Conservation (phyloP, 2,113 vertebrate species). For the Zootoca vivipara region DNA sequence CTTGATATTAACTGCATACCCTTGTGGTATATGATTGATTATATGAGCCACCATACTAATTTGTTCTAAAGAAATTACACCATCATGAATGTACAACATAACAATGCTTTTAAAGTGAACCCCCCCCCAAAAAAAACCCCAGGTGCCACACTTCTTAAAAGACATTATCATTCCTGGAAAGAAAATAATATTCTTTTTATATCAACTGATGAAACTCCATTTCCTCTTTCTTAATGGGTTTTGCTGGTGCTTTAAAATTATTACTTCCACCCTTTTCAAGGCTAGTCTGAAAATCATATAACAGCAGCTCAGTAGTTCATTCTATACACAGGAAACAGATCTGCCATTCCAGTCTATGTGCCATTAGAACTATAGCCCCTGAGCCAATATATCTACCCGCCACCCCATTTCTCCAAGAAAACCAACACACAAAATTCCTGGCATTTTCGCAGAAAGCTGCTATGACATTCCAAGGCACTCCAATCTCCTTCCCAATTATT, state of each 20-base stretch:
- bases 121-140: slow-evolving; percentile 13
- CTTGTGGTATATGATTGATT: slow-evolving; percentile 57
- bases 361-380: no score
- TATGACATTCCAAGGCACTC: no score
- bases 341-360: no score
- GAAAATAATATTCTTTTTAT: slow-evolving; percentile 15
- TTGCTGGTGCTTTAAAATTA: slow-evolving; percentile 9
- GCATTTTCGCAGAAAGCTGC: no score
- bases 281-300: not conserved
- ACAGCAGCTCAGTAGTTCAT: not conserved
- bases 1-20: slow-evolving; percentile 48
- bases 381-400: no score
- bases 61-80: slow-evolving; percentile 45
- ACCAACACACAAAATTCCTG: no score
- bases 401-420: no score
- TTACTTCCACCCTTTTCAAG: not conserved
- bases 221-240: slow-evolving; percentile 38
- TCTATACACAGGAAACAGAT: no score
- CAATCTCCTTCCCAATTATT: no score
- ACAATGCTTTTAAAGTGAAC: not conserved
- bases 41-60: slow-evolving; percentile 47
- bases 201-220: slow-evolving; percentile 25
- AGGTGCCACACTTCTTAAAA: slow-evolving; percentile 39
- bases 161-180: slow-evolving; percentile 15
- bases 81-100: slow-evolving; percentile 21